These are phyloP conservation scores for Dipodomys merriami DNA, from an alignment of 2,113 vertebrate species.

Conservation along the genomic window DNA sequence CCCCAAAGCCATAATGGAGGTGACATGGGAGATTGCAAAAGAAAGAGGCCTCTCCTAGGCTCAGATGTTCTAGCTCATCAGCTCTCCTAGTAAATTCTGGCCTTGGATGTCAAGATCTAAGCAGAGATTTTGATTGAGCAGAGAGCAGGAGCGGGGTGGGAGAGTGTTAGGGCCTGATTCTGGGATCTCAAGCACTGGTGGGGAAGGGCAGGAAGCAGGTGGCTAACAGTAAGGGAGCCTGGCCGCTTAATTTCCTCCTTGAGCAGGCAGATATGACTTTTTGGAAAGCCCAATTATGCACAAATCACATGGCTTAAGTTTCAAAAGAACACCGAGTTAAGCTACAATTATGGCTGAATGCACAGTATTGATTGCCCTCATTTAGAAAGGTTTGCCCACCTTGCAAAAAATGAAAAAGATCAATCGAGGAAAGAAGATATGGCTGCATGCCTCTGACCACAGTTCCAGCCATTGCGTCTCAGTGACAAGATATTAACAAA, in stretches of 20 bases:
- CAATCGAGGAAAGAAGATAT: constrained; percentile 42
- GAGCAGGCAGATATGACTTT: constrained; percentile 54
- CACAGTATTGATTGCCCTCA: constrained; percentile 37
- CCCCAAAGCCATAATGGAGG: neutral
- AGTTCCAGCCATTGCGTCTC: constrained; percentile 33
- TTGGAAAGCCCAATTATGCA: constrained; percentile 59
- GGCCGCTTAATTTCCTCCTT: constrained; percentile 55
- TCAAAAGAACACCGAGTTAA: constrained; percentile 66
- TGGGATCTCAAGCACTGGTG: neutral
- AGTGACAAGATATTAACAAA: constrained; percentile 68
- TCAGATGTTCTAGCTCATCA: neutral
- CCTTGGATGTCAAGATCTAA: neutral
- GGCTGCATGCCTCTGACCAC: constrained; percentile 28
- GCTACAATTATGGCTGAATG: constrained; percentile 60
- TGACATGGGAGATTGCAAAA: neutral
- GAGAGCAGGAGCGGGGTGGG: neutral
- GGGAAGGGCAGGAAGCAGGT: neutral
- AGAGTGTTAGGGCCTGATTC: neutral
- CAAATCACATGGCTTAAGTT: constrained; percentile 68
- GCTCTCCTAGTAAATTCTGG: neutral
- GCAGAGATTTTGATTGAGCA: neutral
- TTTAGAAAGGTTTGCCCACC: constrained; percentile 57
- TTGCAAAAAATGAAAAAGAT: constrained; percentile 51
- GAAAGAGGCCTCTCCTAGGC: neutral
- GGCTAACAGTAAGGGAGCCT: neutral